Base-by-base conservation (phyloP, 2,113 vertebrate genomes). In the Peromyscus leucopus region DNA sequence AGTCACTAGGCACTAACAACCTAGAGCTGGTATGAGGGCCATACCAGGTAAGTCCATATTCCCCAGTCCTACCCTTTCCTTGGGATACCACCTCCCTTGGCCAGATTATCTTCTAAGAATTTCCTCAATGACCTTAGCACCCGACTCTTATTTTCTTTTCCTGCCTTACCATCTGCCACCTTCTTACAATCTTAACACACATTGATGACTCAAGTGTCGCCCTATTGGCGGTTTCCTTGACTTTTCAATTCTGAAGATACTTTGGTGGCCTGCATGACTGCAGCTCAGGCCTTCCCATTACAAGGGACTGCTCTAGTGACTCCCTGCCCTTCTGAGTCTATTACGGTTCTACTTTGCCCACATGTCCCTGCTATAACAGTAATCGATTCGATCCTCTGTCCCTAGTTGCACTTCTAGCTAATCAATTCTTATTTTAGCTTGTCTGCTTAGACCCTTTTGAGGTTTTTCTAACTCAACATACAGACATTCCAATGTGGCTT, bases 351-450 rank as follows among this genome's bases (percentile, higher is more conserved):
- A 48, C 63, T 9, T 33, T 31, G 55, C 36, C 46, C 67, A 75
- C 22, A 26, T 46, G 80, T 79, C 63, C 82, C 74, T 71, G 79
- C 80, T 78, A 61, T 10, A 21, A 61, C 0, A 86, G 78, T 61
- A 93, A 93, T 46, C 2, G 17, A 83, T 91, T 55, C 51, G 39
- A 51, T 33, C 46, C 39, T 89, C 67, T 31, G n/a, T 80, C 55
- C 21, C 67, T 87, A 59, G 69, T 91, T 89, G 80, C 46, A 78
- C 55, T 26, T 90, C 24, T 9, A 75, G 90, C 72, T 84, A 88
- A 94, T 90, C 75, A 63, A 75, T 96, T 95, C 55, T 82, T 74
- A 74, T 22, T 79, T 83, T 48, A 36, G 19, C 48, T 89, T 93
- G 61, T 55, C 31, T 63, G 88, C 51, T 86, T 61, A 69, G 74